These are phyloP conservation scores for Calephelis virginiensis DNA, from an alignment of 1,140 invertebrate genomes.

Conservation along the genomic window DNA sequence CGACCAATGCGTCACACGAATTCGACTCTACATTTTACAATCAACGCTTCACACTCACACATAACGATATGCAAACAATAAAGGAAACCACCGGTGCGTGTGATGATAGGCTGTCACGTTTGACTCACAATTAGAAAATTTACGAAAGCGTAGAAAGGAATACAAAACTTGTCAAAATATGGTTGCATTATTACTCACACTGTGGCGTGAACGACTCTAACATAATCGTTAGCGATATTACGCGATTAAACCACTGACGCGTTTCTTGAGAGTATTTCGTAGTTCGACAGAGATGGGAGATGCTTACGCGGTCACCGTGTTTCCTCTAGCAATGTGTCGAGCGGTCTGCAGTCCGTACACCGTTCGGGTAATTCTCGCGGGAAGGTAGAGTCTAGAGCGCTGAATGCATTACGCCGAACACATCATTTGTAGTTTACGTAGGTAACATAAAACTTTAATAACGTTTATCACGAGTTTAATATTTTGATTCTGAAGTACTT, in stretches of 20 bases:
- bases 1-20: constrained; percentile 47
- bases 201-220: background rate
- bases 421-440: background rate
- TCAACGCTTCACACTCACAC: constrained; percentile 39
- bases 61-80: constrained; percentile 28
- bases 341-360: constrained; percentile 5
- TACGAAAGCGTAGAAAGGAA: background rate
- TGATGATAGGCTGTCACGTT: background rate
- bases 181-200: background rate
- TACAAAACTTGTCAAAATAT: background rate
- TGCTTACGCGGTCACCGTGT: background rate
- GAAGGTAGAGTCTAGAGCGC: background rate
- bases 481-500: constrained; percentile 31
- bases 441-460: constrained; percentile 5
- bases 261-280: background rate
- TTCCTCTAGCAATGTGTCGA: background rate
- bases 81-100: constrained; percentile 22
- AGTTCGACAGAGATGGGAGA: constrained; percentile 1
- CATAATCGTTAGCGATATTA: background rate
- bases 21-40: background rate
- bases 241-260: background rate
- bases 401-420: background rate
- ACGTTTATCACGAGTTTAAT: background rate
- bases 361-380: constrained; percentile 1
- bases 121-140: background rate